phyloP scores from a whole-genome alignment of 2,113 vertebrate genomes.

The Syngnathus typhle region DNA sequence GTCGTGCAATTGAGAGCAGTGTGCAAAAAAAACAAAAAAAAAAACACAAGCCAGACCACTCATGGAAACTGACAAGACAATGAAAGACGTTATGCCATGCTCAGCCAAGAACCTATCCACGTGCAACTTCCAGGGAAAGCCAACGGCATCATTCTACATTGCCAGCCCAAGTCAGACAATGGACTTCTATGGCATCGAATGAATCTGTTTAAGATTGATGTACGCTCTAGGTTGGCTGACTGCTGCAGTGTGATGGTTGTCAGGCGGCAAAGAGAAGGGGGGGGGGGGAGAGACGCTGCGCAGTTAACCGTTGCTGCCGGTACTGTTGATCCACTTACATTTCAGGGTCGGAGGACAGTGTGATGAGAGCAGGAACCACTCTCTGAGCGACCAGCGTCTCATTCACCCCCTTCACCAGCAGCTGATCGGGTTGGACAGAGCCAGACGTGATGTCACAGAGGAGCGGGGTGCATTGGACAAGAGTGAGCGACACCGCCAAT shows the following conservation, averaged over 20 bases:
- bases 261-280: conserved; percentile 59
- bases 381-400: conserved; percentile 99
- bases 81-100: conserved; percentile 27
- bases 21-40: neutral
- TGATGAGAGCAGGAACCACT: conserved; percentile 99
- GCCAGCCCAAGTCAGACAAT: no score
- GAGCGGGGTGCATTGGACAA: conserved; percentile 70
- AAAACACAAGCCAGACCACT: conserved; percentile 19
- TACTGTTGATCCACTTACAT: conserved; percentile 93
- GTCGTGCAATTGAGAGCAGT: conserved; percentile 14
- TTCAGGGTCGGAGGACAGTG: conserved; percentile 99
- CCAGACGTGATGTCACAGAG: conserved; percentile 66
- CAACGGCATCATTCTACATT: neutral
- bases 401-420: conserved; percentile 99
- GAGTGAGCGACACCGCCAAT: conserved; percentile 80
- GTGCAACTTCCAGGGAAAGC: conserved; percentile 24
- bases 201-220: neutral
- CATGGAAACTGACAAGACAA: conserved; percentile 14
- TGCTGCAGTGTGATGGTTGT: conserved; percentile 27
- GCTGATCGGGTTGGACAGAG: conserved; percentile 84
- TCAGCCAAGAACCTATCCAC: conserved; percentile 35
- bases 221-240: conserved; percentile 38
- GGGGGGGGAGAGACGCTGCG: conserved; percentile 61
- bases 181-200: no score
- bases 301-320: conserved; percentile 54